These are phyloP conservation scores for Proterorhinus semilunaris DNA, from an alignment of 2,113 vertebrate genomes.

Conservation along the genomic window DNA sequence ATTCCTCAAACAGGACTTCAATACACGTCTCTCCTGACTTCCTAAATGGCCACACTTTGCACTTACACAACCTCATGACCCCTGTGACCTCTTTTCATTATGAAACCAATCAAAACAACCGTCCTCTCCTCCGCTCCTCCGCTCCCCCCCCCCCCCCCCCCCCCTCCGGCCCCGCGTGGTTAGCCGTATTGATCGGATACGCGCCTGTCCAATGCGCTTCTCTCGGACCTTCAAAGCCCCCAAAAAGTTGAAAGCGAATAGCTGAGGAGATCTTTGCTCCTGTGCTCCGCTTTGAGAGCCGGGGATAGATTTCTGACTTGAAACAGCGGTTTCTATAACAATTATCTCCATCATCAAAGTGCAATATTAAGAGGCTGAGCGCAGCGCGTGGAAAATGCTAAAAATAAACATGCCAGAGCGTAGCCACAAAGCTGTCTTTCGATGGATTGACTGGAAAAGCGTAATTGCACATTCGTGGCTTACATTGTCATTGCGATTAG, in stretches of 20 bases:
- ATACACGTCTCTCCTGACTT: too few relatives aligned
- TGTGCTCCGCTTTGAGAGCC: slow-evolving; percentile 21
- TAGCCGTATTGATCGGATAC: slow-evolving; percentile 66
- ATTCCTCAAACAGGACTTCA: too few relatives aligned
- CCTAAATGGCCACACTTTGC: slow-evolving; percentile 38
- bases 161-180: slow-evolving; percentile 50
- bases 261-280: slow-evolving; percentile 26
- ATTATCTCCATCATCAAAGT: slow-evolving; percentile 14
- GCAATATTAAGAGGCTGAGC: background rate
- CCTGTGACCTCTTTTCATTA: slow-evolving; percentile 27
- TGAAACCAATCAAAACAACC: slow-evolving; percentile 45
- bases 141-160: too few relatives aligned
- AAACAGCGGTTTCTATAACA: slow-evolving; percentile 8
- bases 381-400: background rate
- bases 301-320: slow-evolving; percentile 9
- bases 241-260: slow-evolving; percentile 43
- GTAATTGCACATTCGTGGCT: too few relatives aligned
- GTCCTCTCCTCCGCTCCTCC: too few relatives aligned
- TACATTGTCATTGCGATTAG: too few relatives aligned
- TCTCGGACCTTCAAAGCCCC: slow-evolving; percentile 55
- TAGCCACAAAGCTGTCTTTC: slow-evolving; percentile 18
- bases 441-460: slow-evolving; percentile 24
- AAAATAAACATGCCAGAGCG: slow-evolving; percentile 2
- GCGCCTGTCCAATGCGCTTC: slow-evolving; percentile 37
- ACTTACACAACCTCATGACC: slow-evolving; percentile 22